These are phyloP conservation scores for Zaprionus davidi DNA, from an alignment of 1,140 invertebrate genomes.

Conservation along the genomic window DNA sequence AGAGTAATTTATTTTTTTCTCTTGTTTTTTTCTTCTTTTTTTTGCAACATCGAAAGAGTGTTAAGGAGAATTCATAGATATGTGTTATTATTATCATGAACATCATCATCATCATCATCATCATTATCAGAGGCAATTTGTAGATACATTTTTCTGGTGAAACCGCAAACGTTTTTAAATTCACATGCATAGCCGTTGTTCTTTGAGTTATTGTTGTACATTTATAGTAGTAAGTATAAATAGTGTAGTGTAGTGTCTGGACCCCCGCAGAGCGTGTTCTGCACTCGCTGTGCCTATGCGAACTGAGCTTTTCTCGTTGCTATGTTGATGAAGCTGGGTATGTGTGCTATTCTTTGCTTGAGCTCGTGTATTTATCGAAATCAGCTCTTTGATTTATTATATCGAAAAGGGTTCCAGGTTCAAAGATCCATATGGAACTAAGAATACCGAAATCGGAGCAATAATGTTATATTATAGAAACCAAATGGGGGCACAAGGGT, in stretches of 20 bases:
- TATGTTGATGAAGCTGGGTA: not conserved
- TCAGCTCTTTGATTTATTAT: not conserved
- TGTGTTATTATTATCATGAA: conserved; percentile 6
- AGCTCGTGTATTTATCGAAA: not conserved
- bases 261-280: not conserved
- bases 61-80: conserved; percentile 35
- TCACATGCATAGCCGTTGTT: conserved; percentile 7
- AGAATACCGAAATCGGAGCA: too few relatives aligned
- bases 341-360: not conserved
- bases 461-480: too few relatives aligned
- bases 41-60: not conserved
- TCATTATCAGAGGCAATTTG: conserved; percentile 18
- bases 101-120: not conserved
- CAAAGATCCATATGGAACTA: too few relatives aligned
- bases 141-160: conserved; percentile 18
- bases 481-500: too few relatives aligned
- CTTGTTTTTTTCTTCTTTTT: not conserved
- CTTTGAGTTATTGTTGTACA: conserved; percentile 8
- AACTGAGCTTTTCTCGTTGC: not conserved
- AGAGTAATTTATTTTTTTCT: not conserved
- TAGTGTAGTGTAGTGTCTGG: not conserved
- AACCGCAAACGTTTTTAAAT: conserved; percentile 23
- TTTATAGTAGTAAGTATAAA: not conserved
- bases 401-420: not conserved
- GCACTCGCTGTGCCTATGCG: not conserved